A percentile compares a stretch with the other conserved stretches of the same genome.
Evolutionary conservation across 1,140 invertebrate species (phyloP).

Genomic region (Lepidurus arcticus): DNA sequence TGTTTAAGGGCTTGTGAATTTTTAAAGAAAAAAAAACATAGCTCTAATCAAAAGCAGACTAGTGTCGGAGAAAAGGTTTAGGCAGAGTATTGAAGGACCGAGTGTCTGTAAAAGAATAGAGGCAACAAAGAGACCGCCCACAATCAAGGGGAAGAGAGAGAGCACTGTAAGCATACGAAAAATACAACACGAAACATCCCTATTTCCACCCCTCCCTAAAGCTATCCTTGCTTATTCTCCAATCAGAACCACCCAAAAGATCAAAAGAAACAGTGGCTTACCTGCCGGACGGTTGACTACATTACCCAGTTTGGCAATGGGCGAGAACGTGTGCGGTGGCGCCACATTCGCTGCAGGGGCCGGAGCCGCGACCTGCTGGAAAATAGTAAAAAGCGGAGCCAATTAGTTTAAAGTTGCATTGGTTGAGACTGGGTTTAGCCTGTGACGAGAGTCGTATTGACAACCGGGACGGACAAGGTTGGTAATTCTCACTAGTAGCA

Average conservation of each 20-base stretch:
- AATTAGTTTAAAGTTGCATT: background rate
- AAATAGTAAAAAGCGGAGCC: background rate
- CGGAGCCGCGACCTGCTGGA: constrained; percentile 25
- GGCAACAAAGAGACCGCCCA: constrained; percentile 20
- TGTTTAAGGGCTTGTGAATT: background rate
- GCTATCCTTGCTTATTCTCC: background rate
- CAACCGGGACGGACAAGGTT: too few species aligned
- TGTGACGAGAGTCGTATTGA: too few species aligned
- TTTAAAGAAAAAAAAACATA: constrained; percentile 2
- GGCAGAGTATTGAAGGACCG: constrained; percentile 34
- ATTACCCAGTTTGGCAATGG: background rate
- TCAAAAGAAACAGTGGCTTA: background rate
- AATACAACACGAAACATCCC: constrained; percentile 2
- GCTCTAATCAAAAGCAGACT: background rate
- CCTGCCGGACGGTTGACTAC: constrained; percentile 12
- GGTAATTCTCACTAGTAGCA: too few species aligned
- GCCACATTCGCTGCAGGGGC: constrained; percentile 31
- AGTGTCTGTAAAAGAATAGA: constrained; percentile 26
- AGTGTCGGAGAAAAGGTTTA: constrained; percentile 32
- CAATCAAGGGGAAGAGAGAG: constrained; percentile 21
- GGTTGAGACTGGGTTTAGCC: too few species aligned
- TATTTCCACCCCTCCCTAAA: background rate
- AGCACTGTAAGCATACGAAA: constrained; percentile 15
- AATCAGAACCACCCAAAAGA: background rate
- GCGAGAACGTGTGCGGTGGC: constrained; percentile 28